A percentile compares a stretch with the other conserved stretches of the same genome.
phyloP scores from a whole-genome alignment of 1,140 invertebrate genomes.

The Trichoplusia ni region DNA sequence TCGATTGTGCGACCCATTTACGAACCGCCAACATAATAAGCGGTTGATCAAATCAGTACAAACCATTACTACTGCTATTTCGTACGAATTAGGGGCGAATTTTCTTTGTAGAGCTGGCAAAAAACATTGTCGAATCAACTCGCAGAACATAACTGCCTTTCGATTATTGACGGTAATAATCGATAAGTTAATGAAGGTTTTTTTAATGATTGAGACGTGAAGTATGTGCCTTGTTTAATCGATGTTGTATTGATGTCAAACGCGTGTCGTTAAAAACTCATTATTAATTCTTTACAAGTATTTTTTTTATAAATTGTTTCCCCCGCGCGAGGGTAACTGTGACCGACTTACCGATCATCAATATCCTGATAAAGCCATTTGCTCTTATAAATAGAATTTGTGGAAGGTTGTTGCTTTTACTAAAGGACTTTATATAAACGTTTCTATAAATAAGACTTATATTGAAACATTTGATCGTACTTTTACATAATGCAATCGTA shows the following conservation, averaged over 20 bases:
- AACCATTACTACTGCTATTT: constrained; percentile 5
- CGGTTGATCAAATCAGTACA: constrained; percentile 5
- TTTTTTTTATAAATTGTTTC: neutral
- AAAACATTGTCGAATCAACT: constrained; percentile 11
- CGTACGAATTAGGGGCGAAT: neutral
- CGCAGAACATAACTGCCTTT: constrained; percentile 12
- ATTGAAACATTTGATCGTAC: no score
- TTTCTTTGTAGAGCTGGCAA: neutral
- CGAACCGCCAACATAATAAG: constrained; percentile 11
- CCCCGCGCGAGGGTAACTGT: no score
- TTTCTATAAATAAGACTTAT: no score
- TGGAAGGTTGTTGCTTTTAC: no score
- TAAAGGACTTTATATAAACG: no score
- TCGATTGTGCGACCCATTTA: constrained; percentile 32
- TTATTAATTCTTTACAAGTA: constrained; percentile 9
- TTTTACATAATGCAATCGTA: no score
- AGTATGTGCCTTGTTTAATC: constrained; percentile 9
- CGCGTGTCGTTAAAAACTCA: constrained; percentile 3
- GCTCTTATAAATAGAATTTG: no score
- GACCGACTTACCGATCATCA: no score
- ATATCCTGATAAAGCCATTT: no score
- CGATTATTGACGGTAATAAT: constrained; percentile 30
- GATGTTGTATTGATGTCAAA: constrained; percentile 8
- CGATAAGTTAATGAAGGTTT: constrained; percentile 29
- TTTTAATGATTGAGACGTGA: constrained; percentile 19